Conservation (phyloP, 2,113 vertebrate genomes). For the Eclectus roratus region DNA sequence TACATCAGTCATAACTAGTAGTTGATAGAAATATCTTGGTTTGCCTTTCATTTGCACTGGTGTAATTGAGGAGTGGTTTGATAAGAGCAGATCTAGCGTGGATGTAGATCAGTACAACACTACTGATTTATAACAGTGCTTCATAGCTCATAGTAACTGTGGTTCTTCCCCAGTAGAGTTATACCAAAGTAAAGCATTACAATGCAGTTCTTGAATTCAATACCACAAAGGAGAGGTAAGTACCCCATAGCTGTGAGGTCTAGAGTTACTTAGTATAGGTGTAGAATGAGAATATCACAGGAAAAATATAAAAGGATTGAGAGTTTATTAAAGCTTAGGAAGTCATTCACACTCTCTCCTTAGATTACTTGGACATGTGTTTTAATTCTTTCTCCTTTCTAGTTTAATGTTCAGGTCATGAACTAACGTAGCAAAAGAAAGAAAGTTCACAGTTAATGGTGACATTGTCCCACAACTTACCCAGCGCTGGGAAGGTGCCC, state of each 20-base stretch:
- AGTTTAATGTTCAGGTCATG: background rate
- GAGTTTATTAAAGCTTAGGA: slow-evolving; percentile 8
- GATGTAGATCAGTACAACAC: background rate
- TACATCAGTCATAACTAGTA: background rate
- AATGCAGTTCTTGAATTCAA: background rate
- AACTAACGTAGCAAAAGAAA: background rate
- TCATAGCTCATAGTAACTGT: background rate
- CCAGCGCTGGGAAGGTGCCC: background rate
- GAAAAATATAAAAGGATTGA: background rate
- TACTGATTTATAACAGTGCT: background rate
- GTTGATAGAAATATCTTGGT: background rate
- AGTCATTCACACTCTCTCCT: background rate
- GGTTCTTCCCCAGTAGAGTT: background rate
- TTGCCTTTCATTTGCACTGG: background rate
- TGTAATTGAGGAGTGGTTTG: background rate
- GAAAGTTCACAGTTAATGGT: background rate
- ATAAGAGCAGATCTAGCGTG: background rate
- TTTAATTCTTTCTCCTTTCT: background rate
- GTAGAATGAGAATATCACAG: background rate
- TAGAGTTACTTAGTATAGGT: background rate
- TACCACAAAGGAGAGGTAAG: background rate
- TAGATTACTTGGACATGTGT: background rate
- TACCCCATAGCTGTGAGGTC: background rate
- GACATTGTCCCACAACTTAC: background rate
- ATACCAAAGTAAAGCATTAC: background rate